phyloP scores from a whole-genome alignment of 2,888 invertebrate genomes.

The Eupeodes latifasciatus region DNA sequence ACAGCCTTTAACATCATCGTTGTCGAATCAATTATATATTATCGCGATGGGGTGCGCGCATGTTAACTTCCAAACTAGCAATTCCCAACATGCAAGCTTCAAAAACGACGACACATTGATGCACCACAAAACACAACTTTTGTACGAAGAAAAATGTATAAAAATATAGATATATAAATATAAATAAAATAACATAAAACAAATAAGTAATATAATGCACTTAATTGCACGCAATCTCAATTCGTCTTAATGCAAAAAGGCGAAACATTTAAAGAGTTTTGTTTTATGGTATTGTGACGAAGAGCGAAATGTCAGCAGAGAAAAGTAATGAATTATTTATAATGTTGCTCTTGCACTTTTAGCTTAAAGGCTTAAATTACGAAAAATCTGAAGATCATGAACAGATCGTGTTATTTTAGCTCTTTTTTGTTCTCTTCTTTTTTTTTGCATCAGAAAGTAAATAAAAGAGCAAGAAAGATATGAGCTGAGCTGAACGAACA shows the following conservation, averaged over 20 bases:
- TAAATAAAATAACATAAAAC: background rate
- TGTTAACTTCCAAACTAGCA: slow-evolving; percentile 37
- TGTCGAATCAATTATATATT: slow-evolving; percentile 67
- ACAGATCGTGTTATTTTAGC: slow-evolving; percentile 52
- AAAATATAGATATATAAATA: background rate
- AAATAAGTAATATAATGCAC: slow-evolving; percentile 33
- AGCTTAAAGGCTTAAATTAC: background rate
- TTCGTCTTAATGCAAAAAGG: too few relatives aligned
- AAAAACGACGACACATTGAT: slow-evolving; percentile 17
- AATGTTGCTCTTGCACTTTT: slow-evolving; percentile 53
- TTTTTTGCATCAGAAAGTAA: background rate
- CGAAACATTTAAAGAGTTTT: slow-evolving; percentile 18
- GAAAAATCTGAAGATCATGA: slow-evolving; percentile 66
- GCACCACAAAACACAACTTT: slow-evolving; percentile 13
- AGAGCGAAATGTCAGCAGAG: background rate
- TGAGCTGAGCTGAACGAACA: background rate
- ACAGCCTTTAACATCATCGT: slow-evolving; percentile 16
- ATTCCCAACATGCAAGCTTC: slow-evolving; percentile 50
- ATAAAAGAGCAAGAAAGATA: background rate
- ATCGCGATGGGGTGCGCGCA: slow-evolving; percentile 69
- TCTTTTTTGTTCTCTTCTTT: slow-evolving; percentile 16
- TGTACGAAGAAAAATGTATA: background rate
- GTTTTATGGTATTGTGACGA: background rate
- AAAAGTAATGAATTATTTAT: slow-evolving; percentile 53
- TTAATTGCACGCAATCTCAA: slow-evolving; percentile 43